Percentiles rank a stretch among this genome's conserved stretches.
Evolutionary conservation across 2,888 invertebrate species (phyloP).

Genomic region (Siphonodentalium dalli): DNA sequence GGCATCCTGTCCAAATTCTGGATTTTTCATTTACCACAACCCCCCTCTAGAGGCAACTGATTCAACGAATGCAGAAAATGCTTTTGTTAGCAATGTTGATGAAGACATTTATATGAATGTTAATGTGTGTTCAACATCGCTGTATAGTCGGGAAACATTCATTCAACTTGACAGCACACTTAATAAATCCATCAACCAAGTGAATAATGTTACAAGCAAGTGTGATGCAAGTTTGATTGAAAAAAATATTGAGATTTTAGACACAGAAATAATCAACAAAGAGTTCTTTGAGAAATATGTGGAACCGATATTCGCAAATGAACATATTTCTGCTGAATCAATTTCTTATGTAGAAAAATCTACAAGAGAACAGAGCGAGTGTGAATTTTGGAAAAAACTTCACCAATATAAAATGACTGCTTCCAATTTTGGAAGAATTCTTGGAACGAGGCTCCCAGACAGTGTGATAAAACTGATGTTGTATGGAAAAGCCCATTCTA

Average conservation of each 20-base stretch:
- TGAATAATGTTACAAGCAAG: no score
- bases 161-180: no score
- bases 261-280: neutral
- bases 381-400: slow-evolving; percentile 7
- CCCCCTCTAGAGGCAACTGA: neutral
- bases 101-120: no score
- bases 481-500: neutral
- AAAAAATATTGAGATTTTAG: neutral
- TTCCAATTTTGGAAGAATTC: slow-evolving; percentile 22
- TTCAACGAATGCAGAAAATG: no score
- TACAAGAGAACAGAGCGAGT: slow-evolving; percentile 8
- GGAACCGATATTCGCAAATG: neutral
- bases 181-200: no score
- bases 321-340: neutral
- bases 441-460: slow-evolving; percentile 12
- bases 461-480: slow-evolving; percentile 6
- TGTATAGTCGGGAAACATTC: no score
- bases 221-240: no score
- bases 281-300: neutral
- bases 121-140: no score
- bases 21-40: slow-evolving; percentile 18
- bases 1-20: slow-evolving; percentile 10
- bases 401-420: slow-evolving; percentile 12
- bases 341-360: neutral
- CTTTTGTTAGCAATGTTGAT: no score